Evolutionary conservation across 37 sponge, comb jelly and placozoan genomes (phyloP).

Genomic region (Aplysina aerophoba): DNA sequence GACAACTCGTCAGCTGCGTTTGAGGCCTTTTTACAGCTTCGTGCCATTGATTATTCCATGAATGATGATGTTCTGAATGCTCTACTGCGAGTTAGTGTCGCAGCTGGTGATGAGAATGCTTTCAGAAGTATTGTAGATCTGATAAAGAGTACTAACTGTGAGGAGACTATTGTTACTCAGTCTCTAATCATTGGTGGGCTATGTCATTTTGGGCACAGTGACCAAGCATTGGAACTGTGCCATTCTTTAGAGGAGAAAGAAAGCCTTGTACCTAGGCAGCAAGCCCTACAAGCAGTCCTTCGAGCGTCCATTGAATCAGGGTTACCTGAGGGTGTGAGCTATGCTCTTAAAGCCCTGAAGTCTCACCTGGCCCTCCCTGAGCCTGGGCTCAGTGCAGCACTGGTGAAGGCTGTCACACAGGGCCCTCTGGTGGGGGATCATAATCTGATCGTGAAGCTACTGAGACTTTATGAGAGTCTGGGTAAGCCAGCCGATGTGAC

Average conservation of each 20-base stretch:
- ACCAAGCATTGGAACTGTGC: constrained; percentile 5
- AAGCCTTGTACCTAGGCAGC: constrained; percentile 1
- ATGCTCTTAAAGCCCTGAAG: not conserved
- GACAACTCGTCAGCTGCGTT: not conserved
- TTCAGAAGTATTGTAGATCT: not conserved
- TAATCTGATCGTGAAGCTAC: not conserved
- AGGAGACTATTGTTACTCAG: not conserved
- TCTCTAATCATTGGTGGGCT: not conserved
- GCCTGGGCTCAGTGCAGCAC: not conserved
- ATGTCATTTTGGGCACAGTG: not conserved
- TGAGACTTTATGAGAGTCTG: not conserved
- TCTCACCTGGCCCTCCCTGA: not conserved
- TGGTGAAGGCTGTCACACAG: not conserved
- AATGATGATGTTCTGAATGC: not conserved
- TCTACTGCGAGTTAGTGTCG: not conserved
- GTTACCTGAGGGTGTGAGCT: not conserved
- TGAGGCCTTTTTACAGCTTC: not conserved
- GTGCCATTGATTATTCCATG: not conserved
- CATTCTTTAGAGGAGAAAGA: not conserved
- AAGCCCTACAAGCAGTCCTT: not conserved
- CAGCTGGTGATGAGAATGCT: not conserved
- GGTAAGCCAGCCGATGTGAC: not conserved
- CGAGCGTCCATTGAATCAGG: not conserved
- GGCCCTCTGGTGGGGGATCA: not conserved
- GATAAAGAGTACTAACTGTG: not conserved